Evolutionary conservation across 2,797 vertebrate genomes (phyloP).

Genomic region (Gymnoscopelus microlampas): DNA sequence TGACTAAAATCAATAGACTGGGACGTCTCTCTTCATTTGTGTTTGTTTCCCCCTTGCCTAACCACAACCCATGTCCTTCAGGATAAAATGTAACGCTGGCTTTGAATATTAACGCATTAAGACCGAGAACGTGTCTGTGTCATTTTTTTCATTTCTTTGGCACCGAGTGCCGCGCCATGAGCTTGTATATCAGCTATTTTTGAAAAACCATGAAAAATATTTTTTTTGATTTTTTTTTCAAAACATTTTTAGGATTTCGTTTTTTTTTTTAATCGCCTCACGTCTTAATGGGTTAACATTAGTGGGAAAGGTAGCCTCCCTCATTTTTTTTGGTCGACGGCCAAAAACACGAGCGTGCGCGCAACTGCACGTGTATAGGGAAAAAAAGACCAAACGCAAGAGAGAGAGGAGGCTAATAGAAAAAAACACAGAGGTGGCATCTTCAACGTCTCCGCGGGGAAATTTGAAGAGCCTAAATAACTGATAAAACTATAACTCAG

Average conservation of each 20-base stretch:
- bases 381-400: conserved; percentile 20
- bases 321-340: conserved; percentile 14
- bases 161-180: no score
- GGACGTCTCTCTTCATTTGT: conserved; percentile 7
- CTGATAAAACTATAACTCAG: conserved; percentile 47
- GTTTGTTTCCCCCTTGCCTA: conserved; percentile 21
- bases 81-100: conserved; percentile 17
- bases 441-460: conserved; percentile 46
- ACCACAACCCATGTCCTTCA: neutral
- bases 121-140: no score
- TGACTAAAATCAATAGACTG: conserved; percentile 62
- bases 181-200: no score
- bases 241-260: no score
- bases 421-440: conserved; percentile 23
- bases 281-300: no score
- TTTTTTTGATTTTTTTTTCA: no score
- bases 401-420: conserved; percentile 12
- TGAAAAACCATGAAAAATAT: no score
- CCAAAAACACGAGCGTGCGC: neutral
- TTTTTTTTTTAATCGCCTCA: no score
- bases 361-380: neutral
- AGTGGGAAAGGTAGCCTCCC: neutral
- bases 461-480: conserved; percentile 44
- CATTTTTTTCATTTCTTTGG: no score
- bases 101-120: conserved; percentile 22